Conservation (phyloP, 2,113 vertebrate species). For the Sterna hirundo region DNA sequence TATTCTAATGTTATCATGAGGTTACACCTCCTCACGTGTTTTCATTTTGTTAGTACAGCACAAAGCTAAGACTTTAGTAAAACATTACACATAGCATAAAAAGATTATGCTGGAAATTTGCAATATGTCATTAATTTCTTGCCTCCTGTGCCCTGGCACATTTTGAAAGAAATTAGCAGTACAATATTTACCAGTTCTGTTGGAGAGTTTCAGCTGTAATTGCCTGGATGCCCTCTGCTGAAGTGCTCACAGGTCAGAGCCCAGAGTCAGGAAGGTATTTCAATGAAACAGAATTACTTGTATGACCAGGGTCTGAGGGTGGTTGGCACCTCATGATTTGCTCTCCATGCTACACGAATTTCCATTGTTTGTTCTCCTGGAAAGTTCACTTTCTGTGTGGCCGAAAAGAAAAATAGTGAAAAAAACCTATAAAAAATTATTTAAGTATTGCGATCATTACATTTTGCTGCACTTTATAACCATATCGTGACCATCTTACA, state of each 20-base stretch:
- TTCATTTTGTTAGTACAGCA: neutral
- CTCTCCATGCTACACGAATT: neutral
- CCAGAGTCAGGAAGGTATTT: neutral
- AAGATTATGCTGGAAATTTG: neutral
- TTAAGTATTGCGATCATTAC: neutral
- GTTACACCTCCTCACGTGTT: neutral
- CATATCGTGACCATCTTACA: fast-evolving
- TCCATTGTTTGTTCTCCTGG: neutral
- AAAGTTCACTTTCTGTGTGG: neutral
- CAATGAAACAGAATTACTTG: neutral
- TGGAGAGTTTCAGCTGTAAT: neutral
- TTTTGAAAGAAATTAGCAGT: neutral
- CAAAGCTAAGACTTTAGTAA: neutral
- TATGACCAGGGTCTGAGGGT: neutral
- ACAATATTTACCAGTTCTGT: neutral
- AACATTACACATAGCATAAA: neutral
- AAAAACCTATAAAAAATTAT: neutral
- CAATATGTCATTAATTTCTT: slow-evolving; percentile 3
- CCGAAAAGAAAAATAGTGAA: neutral
- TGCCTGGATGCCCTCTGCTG: neutral
- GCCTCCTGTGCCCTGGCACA: neutral
- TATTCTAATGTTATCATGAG: neutral
- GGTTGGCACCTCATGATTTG: neutral
- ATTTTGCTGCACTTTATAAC: neutral
- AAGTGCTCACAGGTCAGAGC: neutral